Evolutionary conservation across 2,888 invertebrate species (phyloP).

Genomic region (Trachelus tabidus): DNA sequence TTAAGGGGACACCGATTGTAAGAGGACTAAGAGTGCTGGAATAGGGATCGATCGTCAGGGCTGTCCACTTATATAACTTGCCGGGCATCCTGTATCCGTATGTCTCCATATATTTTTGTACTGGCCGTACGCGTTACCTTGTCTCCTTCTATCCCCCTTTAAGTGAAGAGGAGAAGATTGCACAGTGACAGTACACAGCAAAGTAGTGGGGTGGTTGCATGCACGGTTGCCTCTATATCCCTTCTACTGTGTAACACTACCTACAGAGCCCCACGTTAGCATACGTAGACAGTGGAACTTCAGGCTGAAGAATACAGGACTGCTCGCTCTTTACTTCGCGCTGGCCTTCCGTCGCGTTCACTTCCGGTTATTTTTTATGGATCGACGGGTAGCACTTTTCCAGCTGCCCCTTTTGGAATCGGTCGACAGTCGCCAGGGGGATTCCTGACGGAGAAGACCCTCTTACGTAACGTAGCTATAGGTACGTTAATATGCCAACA

Average conservation of each 20-base stretch:
- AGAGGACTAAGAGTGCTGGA: background rate
- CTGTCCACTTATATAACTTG: background rate
- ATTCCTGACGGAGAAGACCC: background rate
- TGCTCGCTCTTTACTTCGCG: constrained; percentile 25
- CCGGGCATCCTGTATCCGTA: background rate
- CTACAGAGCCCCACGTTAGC: background rate
- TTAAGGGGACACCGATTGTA: background rate
- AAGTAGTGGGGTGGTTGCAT: constrained; percentile 12
- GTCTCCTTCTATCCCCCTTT: background rate
- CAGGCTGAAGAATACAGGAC: constrained; percentile 7
- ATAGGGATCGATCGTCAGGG: background rate
- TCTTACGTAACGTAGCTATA: background rate
- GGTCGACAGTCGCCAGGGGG: background rate
- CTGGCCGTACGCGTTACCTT: background rate
- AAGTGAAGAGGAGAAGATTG: background rate
- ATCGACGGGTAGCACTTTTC: constrained; percentile 5
- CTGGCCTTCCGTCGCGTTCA: constrained; percentile 20
- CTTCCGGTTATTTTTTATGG: constrained; percentile 18
- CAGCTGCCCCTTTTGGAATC: constrained; percentile 3
- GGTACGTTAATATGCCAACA: background rate
- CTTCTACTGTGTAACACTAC: background rate
- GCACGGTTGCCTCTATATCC: background rate
- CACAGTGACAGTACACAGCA: background rate
- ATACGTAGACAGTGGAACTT: constrained; percentile 6
- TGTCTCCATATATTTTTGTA: background rate